These are phyloP conservation scores for Australoheros scitulus DNA, from an alignment of 2,113 vertebrate species.

Conservation along the genomic window DNA sequence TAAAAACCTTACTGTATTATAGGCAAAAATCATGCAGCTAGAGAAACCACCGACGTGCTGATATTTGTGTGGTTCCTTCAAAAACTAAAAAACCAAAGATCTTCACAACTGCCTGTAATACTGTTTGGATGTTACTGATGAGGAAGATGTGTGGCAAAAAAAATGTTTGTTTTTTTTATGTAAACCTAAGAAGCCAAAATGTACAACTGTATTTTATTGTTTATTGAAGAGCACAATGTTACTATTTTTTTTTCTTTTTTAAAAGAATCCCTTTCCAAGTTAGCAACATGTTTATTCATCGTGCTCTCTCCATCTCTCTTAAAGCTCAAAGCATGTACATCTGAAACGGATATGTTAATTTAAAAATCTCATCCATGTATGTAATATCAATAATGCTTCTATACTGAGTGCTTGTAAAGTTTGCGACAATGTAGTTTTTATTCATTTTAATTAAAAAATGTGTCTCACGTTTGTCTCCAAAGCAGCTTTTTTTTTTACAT, in stretches of 20 bases:
- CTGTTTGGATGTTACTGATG: constrained; percentile 33
- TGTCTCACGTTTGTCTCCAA: constrained; percentile 56
- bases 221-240: constrained; percentile 74
- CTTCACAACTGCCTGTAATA: constrained; percentile 67
- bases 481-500: constrained; percentile 21
- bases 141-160: constrained; percentile 40
- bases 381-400: constrained; percentile 75
- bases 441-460: constrained; percentile 83
- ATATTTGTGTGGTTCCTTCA: constrained; percentile 54
- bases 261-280: constrained; percentile 62
- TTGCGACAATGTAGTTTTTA: constrained; percentile 84
- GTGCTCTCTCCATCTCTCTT: constrained; percentile 52
- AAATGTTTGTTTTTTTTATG: constrained; percentile 40
- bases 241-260: constrained; percentile 49
- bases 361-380: constrained; percentile 77
- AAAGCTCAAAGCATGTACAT: constrained; percentile 80
- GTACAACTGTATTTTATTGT: constrained; percentile 59
- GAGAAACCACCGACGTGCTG: constrained; percentile 56
- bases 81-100: constrained; percentile 69
- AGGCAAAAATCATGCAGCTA: constrained; percentile 74
- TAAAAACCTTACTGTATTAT: constrained; percentile 47
- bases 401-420: constrained; percentile 82
- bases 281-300: constrained; percentile 49
- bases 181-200: constrained; percentile 56
- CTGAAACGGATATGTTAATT: constrained; percentile 80